Percentiles rank a stretch among this genome's conserved stretches.
phyloP scores from a whole-genome alignment of 1,140 invertebrate species.

The Aphaenogaster ashmeadi region DNA sequence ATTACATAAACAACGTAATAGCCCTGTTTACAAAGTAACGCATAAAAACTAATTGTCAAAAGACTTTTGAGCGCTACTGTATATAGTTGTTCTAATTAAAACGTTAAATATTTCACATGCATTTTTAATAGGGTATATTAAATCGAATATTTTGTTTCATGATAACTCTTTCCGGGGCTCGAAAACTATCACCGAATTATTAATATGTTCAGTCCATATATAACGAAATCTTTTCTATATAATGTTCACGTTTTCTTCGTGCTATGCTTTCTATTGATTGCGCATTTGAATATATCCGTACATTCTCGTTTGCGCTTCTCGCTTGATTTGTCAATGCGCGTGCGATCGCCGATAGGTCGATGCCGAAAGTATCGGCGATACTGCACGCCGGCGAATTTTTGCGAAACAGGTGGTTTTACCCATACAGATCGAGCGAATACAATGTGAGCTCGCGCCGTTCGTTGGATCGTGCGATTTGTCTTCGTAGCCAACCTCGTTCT shows the following conservation, averaged over 20 bases:
- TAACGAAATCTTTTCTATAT: neutral
- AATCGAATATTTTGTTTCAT: conserved; percentile 3
- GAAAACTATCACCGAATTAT: neutral
- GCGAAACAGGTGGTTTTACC: conserved; percentile 80
- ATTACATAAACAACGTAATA: too few relatives aligned
- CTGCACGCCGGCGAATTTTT: conserved; percentile 68
- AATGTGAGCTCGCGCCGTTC: conserved; percentile 77
- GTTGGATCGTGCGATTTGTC: conserved; percentile 79
- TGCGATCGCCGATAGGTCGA: conserved; percentile 39
- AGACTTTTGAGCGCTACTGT: too few relatives aligned
- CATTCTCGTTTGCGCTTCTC: conserved; percentile 24
- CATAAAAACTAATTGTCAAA: too few relatives aligned
- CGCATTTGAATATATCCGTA: conserved; percentile 59
- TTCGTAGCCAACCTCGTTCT: conserved; percentile 75
- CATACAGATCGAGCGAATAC: conserved; percentile 60
- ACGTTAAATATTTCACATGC: neutral
- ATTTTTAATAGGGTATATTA: neutral
- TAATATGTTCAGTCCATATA: neutral
- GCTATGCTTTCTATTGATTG: conserved; percentile 25
- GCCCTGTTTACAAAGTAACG: too few relatives aligned
- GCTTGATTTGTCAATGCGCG: conserved; percentile 54
- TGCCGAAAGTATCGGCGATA: conserved; percentile 32
- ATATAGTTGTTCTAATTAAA: neutral
- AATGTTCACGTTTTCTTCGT: neutral
- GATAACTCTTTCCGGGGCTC: neutral